These are phyloP conservation scores for Melanostoma mellinum DNA, from an alignment of 2,888 invertebrate species.

Conservation along the genomic window DNA sequence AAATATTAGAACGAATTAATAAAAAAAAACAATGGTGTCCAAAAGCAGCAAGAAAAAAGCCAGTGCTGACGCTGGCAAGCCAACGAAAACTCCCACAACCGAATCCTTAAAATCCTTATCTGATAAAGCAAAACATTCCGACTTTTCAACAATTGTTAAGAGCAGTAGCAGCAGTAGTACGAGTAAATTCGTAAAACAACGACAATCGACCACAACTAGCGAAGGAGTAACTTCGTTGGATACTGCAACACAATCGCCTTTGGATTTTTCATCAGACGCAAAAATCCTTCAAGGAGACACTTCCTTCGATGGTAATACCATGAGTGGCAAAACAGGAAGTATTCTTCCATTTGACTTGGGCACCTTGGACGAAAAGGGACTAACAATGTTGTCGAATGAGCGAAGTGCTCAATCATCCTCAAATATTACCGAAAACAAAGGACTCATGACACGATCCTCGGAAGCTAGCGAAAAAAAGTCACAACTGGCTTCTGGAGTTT, in stretches of 20 bases:
- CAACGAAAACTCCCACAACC: slow-evolving; percentile 11
- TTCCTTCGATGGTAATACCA: not conserved
- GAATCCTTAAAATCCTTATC: slow-evolving; percentile 31
- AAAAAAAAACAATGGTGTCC: slow-evolving; percentile 78
- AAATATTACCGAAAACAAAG: slow-evolving; percentile 5
- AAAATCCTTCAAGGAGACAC: slow-evolving; percentile 41
- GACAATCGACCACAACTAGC: slow-evolving; percentile 73
- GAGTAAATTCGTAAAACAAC: slow-evolving; percentile 42
- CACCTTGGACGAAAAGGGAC: not conserved
- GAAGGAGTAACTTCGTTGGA: slow-evolving; percentile 78
- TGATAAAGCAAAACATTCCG: slow-evolving; percentile 48
- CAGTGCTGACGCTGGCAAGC: slow-evolving; percentile 74
- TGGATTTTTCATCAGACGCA: slow-evolving; percentile 34
- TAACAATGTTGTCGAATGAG: not conserved
- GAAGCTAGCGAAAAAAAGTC: not conserved
- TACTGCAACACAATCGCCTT: slow-evolving; percentile 27
- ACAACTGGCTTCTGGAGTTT: not conserved
- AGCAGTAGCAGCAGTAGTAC: slow-evolving; percentile 39
- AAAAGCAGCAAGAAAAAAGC: slow-evolving; percentile 78
- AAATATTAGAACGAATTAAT: slow-evolving; percentile 15
- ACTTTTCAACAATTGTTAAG: slow-evolving; percentile 31
- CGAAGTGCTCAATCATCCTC: not conserved
- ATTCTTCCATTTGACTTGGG: slow-evolving; percentile 7
- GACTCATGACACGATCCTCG: not conserved
- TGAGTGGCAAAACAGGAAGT: not conserved